Base-by-base conservation (phyloP, 1,140 invertebrate genomes). In the Drosophila burlai region DNA sequence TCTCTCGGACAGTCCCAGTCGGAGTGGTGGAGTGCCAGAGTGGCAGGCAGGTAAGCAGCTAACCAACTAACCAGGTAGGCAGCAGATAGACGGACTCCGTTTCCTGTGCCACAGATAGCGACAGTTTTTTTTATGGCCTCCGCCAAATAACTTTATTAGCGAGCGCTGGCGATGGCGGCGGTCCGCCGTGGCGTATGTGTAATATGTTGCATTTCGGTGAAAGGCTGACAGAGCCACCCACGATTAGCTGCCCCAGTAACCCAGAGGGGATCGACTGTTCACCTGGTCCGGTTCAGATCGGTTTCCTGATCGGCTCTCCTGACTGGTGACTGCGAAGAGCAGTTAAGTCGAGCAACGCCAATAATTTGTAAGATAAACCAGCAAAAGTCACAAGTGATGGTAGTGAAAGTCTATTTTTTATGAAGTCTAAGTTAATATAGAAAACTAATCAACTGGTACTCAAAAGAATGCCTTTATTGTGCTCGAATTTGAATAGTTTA, bases 101-200 rank as follows among this genome's bases (percentile, higher is more conserved):
- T 89, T 87, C 83, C 83, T 87, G 83, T 87, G 83, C 68, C 83
- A 75, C 84, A 87, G 84, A 87, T 87, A 87, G 83, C 83, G 76
- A 86, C 80, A 86, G 42, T 50, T 46, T 47, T 84, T 85, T 87
- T 80, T 87, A 87, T 83, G 58, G 76, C 65, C 73, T 54, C 58
- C 57, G 72, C 74, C 64, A 84, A 83, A 87, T 87, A 89, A 84
- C 84, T 87, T 87, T 87, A 87, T 87, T 87, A 87, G 81, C 84
- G 50, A 83, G 57, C 80, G 55, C 58, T 26, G 42, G n/a, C 65
- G 24, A 31, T 45, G 63, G 29, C 29, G 72, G 75, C 49, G 59
- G 50, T 50, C 58, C 66, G 47, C 42, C 72, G 49, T 61, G 72
- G 52, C 68, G 80, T 83, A 63, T 80, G 58, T 73, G 49, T 74